Percentiles rank a stretch among this genome's conserved stretches.
phyloP scores from a whole-genome alignment of 2,113 vertebrate species.

The Trematocara unimaculatum region DNA sequence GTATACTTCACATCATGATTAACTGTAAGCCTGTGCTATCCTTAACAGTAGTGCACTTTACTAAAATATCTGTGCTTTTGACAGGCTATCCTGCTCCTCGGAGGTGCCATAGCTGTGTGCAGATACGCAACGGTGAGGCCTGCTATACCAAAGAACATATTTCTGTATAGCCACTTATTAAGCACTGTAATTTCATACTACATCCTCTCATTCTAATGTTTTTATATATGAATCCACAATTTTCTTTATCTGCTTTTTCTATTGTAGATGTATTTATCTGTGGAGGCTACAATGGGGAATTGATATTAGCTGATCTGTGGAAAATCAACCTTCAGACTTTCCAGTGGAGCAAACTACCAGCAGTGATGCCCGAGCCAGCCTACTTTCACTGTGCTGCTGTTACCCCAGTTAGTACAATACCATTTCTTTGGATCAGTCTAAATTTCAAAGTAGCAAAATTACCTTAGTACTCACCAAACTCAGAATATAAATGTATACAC shows the following conservation, averaged over 20 bases:
- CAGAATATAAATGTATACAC: neutral
- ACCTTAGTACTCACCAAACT: neutral
- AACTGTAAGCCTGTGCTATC: neutral
- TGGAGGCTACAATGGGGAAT: slow-evolving; percentile 92
- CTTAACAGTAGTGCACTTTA: neutral
- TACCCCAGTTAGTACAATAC: slow-evolving; percentile 82
- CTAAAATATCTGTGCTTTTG: neutral
- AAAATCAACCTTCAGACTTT: slow-evolving; percentile 90
- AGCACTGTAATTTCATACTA: neutral
- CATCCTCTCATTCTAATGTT: neutral
- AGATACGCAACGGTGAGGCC: slow-evolving; percentile 88
- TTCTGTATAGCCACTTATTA: neutral
- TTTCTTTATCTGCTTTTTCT: neutral
- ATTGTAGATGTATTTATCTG: slow-evolving; percentile 89
- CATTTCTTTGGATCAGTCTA: neutral
- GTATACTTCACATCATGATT: neutral
- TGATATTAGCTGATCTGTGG: slow-evolving; percentile 95
- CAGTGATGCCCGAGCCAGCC: slow-evolving; percentile 91
- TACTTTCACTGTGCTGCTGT: slow-evolving; percentile 98
- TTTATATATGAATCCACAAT: neutral
- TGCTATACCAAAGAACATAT: neutral
- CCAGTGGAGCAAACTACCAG: slow-evolving; percentile 92
- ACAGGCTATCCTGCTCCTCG: slow-evolving; percentile 94
- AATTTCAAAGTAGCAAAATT: neutral
- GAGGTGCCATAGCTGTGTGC: slow-evolving; percentile 96